phyloP scores from a whole-genome alignment of 2,888 invertebrate genomes.

The Nomada hirtipes region DNA sequence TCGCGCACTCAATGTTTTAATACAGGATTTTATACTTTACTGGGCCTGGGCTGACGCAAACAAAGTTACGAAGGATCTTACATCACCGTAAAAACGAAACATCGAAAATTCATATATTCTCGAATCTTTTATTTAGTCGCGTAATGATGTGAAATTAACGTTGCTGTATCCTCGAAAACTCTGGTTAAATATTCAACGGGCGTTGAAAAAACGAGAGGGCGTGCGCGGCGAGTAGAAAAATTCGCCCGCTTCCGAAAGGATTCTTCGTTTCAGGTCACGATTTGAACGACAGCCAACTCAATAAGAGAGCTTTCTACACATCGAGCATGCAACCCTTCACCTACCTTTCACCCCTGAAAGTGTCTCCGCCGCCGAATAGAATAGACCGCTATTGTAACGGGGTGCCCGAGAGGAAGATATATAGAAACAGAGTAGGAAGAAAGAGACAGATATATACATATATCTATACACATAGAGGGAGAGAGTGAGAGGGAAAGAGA shows the following conservation, averaged over 20 bases:
- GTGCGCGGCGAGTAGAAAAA: slow-evolving; percentile 17
- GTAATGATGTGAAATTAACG: neutral
- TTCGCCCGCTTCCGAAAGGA: slow-evolving; percentile 36
- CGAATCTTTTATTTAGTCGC: no score
- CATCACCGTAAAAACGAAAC: no score
- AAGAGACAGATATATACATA: neutral
- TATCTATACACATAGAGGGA: no score
- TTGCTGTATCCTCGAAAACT: neutral
- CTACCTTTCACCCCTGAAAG: slow-evolving; percentile 60
- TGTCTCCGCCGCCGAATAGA: slow-evolving; percentile 30
- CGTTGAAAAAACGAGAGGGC: neutral
- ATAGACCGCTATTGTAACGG: slow-evolving; percentile 32
- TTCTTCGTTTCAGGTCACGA: slow-evolving; percentile 56
- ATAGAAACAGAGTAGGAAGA: neutral
- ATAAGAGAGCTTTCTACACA: slow-evolving; percentile 51
- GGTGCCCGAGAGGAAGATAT: neutral
- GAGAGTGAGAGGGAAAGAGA: neutral
- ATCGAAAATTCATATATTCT: no score
- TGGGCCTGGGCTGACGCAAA: no score
- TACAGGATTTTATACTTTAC: no score
- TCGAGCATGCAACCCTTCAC: slow-evolving; percentile 64
- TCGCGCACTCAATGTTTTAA: no score
- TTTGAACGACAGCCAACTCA: slow-evolving; percentile 55
- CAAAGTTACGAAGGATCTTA: no score
- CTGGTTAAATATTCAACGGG: no score